phyloP scores from a whole-genome alignment of 2,888 invertebrate species.

The Drosophila silvestris region DNA sequence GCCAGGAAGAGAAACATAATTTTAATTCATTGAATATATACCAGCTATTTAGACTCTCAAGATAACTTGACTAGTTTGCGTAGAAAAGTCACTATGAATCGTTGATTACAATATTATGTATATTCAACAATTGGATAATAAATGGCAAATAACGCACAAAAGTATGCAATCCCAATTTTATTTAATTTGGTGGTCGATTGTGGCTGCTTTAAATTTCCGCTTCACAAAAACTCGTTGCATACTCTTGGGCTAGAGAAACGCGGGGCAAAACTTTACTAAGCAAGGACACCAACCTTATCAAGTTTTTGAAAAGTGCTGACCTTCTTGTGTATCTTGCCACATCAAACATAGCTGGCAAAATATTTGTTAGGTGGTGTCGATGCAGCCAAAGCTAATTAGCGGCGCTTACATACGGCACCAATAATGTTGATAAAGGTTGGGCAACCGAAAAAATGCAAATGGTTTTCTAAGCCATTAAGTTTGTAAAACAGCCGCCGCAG shows the following conservation, averaged over 20 bases:
- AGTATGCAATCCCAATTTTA: constrained; percentile 41
- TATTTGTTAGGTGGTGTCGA: constrained; percentile 20
- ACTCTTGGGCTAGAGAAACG: constrained; percentile 29
- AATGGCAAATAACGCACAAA: neutral
- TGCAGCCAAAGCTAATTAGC: constrained; percentile 56
- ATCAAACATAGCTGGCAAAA: constrained; percentile 11
- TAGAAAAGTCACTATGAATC: too few species aligned
- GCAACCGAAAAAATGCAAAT: constrained; percentile 74
- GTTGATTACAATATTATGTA: neutral
- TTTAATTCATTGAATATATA: neutral
- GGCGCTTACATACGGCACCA: constrained; percentile 66
- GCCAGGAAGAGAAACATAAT: neutral
- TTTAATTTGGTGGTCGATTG: neutral
- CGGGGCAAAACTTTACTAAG: constrained; percentile 5
- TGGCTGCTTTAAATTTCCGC: neutral
- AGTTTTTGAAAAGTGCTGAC: neutral
- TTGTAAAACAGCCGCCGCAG: constrained; percentile 68
- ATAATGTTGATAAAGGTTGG: constrained; percentile 76
- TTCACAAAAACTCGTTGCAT: constrained; percentile 27
- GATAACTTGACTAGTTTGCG: neutral
- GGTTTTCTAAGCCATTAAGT: constrained; percentile 83
- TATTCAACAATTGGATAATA: neutral
- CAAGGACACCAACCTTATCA: neutral
- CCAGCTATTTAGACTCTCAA: neutral
- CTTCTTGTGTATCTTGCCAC: neutral